Conservation (phyloP, 2,113 vertebrate species). For the Dicaeum eximium region DNA sequence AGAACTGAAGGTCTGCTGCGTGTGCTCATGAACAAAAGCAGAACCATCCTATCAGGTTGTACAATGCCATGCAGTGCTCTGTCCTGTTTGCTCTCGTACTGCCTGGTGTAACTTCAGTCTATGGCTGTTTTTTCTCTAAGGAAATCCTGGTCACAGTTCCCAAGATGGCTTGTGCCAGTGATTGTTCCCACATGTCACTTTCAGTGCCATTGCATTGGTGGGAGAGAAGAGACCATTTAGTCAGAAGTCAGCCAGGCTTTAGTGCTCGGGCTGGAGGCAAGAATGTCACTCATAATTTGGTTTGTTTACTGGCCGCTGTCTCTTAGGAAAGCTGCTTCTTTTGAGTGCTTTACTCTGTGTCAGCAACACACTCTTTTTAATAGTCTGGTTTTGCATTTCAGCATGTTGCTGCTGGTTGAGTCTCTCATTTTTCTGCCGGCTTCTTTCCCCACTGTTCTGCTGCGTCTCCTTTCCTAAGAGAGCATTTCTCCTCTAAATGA, state of each 20-base stretch:
- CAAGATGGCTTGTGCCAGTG: neutral
- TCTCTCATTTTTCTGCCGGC: neutral
- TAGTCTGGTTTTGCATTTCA: neutral
- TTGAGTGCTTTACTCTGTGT: neutral
- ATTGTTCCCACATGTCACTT: neutral
- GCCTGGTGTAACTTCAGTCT: neutral
- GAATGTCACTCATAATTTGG: neutral
- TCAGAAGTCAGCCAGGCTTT: neutral
- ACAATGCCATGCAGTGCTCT: rapidly evolving
- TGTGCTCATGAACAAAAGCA: neutral
- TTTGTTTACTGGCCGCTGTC: neutral
- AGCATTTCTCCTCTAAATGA: neutral
- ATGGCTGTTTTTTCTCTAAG: neutral
- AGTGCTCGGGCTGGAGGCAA: neutral
- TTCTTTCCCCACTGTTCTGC: neutral
- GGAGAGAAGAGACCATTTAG: neutral
- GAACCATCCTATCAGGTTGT: neutral
- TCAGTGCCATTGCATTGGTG: neutral
- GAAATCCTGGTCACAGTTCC: neutral
- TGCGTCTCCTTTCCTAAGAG: neutral
- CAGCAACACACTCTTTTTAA: neutral
- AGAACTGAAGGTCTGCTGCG: neutral
- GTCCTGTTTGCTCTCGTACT: neutral
- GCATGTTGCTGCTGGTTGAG: neutral
- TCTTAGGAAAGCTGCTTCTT: neutral